Evolutionary conservation across 2,113 vertebrate species (phyloP).

Genomic region (Stigmatopora argus): DNA sequence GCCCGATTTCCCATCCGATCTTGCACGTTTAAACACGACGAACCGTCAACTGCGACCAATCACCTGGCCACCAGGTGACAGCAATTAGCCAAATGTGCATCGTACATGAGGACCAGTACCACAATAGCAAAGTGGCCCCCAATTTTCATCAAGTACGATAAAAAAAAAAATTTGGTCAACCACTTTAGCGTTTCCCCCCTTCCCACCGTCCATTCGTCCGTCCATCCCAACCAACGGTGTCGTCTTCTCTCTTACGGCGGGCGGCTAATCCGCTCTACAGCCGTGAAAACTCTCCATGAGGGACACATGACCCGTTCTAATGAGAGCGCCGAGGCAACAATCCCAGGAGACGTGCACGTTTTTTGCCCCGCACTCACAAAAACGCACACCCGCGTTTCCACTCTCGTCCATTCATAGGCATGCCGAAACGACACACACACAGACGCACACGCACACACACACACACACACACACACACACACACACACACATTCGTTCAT

Average conservation of each 20-base stretch:
- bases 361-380: conserved; percentile 12
- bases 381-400: conserved; percentile 12
- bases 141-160: not conserved
- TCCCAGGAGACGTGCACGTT: conserved; percentile 10
- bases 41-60: no score
- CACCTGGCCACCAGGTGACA: not conserved
- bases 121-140: not conserved
- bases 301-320: conserved; percentile 65
- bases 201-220: no score
- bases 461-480: conserved; percentile 3
- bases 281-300: conserved; percentile 68
- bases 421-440: conserved; percentile 1
- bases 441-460: conserved; percentile 3
- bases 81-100: not conserved
- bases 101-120: not conserved
- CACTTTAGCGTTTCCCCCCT: not conserved
- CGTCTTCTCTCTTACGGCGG: conserved; percentile 6
- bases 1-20: no score
- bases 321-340: conserved; percentile 42
- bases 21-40: no score
- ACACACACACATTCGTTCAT: no score
- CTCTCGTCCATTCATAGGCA: not conserved
- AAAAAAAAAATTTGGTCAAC: not conserved
- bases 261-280: conserved; percentile 62
- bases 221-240: no score